These are phyloP conservation scores for Sitobion miscanthi DNA, from an alignment of 1,140 invertebrate genomes.

Conservation along the genomic window DNA sequence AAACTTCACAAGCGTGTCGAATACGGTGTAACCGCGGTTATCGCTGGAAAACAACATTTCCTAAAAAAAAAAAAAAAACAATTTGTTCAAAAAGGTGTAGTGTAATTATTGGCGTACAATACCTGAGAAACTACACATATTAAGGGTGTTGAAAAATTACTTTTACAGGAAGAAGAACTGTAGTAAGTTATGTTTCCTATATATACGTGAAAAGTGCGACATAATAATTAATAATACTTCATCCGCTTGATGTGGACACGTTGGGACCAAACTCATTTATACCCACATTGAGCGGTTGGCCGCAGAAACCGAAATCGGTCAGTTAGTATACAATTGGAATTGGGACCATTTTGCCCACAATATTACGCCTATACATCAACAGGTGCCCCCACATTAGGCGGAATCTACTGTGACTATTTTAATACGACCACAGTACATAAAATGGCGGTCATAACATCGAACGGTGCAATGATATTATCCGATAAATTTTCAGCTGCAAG, in stretches of 20 bases:
- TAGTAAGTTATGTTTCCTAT: neutral
- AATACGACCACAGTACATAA: too few relatives aligned
- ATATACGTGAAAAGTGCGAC: neutral
- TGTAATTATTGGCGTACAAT: neutral
- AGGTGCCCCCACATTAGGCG: too few relatives aligned
- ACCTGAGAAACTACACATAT: neutral
- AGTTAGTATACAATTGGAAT: too few relatives aligned
- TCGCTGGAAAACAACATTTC: neutral
- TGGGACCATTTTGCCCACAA: too few relatives aligned
- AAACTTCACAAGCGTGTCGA: neutral
- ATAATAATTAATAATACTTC: neutral
- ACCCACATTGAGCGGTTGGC: too few relatives aligned
- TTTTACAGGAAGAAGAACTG: neutral
- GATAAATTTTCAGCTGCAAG: neutral
- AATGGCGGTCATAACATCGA: neutral
- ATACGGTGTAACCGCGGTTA: neutral
- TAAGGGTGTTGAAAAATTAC: neutral
- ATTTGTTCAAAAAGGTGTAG: neutral
- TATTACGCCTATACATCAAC: too few relatives aligned
- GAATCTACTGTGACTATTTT: neutral
- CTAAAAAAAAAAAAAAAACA: neutral
- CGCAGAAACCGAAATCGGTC: too few relatives aligned
- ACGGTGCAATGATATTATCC: neutral
- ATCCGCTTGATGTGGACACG: too few relatives aligned
- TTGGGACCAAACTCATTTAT: too few relatives aligned